Percentiles rank a stretch among this genome's conserved stretches.
phyloP scores from a whole-genome alignment of 2,797 vertebrate genomes.

The Tokudaia muenninki region DNA sequence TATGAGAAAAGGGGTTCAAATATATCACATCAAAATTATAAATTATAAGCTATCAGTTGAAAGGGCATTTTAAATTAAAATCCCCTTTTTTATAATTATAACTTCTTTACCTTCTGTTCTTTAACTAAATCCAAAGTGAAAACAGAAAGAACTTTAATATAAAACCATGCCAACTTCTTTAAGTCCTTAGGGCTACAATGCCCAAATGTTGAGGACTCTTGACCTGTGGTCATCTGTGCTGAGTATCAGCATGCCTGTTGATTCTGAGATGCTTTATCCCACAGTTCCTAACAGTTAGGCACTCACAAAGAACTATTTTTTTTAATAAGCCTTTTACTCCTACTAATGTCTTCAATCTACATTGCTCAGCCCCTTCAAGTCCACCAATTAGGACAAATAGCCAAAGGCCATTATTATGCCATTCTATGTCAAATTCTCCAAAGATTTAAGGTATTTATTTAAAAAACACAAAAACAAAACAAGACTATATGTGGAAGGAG shows the following conservation, averaged over 20 bases:
- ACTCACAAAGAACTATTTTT: not conserved
- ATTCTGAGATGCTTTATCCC: too few relatives aligned
- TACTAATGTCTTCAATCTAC: not conserved
- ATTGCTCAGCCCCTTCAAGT: not conserved
- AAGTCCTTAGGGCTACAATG: not conserved
- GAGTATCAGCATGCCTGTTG: not conserved
- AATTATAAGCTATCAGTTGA: constrained; percentile 1
- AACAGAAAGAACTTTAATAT: not conserved
- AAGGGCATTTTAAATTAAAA: constrained; percentile 17
- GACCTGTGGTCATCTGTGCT: not conserved
- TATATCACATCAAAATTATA: not conserved
- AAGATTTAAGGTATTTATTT: not conserved
- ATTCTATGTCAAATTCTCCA: not conserved
- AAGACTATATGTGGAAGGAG: not conserved
- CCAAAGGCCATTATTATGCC: not conserved
- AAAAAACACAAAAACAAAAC: too few relatives aligned
- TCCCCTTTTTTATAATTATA: not conserved
- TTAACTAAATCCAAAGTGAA: constrained; percentile 17
- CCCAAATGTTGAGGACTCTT: too few relatives aligned
- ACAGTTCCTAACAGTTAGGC: not conserved
- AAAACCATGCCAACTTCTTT: not conserved
- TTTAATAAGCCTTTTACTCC: not conserved
- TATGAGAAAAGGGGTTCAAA: constrained; percentile 37
- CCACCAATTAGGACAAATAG: not conserved
- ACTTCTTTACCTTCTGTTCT: not conserved